These are phyloP conservation scores for Zootoca vivipara DNA, from an alignment of 2,113 vertebrate genomes.

Conservation along the genomic window DNA sequence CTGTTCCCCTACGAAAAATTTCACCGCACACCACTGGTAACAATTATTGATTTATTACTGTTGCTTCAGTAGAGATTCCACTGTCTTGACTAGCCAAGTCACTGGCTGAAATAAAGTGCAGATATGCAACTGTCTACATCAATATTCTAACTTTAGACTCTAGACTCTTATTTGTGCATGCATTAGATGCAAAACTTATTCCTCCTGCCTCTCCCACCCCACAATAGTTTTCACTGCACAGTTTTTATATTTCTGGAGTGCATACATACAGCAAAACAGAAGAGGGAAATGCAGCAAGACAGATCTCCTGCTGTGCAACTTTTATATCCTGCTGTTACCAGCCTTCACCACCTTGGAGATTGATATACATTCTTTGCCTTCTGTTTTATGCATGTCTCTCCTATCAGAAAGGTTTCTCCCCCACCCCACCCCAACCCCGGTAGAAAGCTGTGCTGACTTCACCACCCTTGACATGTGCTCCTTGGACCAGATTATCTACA, in stretches of 20 bases:
- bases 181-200: not conserved
- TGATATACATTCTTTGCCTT: not conserved
- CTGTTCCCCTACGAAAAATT: too few species aligned
- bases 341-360: constrained; percentile 15
- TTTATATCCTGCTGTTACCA: not conserved
- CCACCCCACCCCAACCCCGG: too few species aligned
- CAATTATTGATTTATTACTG: constrained; percentile 2
- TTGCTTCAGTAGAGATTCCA: not conserved
- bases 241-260: constrained; percentile 29
- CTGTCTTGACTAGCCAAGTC: not conserved
- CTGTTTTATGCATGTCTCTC: constrained; percentile 23
- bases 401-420: constrained; percentile 24
- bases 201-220: not conserved
- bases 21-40: not conserved
- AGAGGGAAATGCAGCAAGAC: not conserved
- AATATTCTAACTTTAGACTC: not conserved
- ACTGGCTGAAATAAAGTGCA: not conserved
- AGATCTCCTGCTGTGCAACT: not conserved
- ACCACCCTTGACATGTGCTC: not conserved
- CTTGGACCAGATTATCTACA: not conserved
- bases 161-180: constrained; percentile 2
- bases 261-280: not conserved
- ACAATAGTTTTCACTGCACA: constrained; percentile 16
- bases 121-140: not conserved
- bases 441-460: constrained; percentile 22